These are phyloP conservation scores for Scaptomyza tumidula DNA, from an alignment of 2,888 invertebrate genomes.

Conservation along the genomic window DNA sequence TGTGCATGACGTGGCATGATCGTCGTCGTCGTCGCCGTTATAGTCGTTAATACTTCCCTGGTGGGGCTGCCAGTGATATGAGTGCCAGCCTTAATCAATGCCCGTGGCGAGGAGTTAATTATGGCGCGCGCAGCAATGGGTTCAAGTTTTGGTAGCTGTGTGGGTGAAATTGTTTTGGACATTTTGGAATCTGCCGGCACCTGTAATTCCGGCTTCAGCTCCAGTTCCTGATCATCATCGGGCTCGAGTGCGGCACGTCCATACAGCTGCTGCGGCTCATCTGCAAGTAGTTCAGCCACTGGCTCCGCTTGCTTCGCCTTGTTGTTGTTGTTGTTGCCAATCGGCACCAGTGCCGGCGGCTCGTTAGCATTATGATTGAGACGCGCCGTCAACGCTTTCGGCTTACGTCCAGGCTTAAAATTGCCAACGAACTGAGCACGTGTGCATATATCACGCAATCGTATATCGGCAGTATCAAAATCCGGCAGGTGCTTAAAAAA, in stretches of 20 bases:
- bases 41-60: slow-evolving; percentile 20
- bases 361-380: slow-evolving; percentile 58
- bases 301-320: slow-evolving; percentile 25
- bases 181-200: slow-evolving; percentile 44
- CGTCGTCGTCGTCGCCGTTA: slow-evolving; percentile 81
- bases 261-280: slow-evolving; percentile 66
- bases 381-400: slow-evolving; percentile 70
- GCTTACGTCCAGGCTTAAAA: slow-evolving; percentile 82
- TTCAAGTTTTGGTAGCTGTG: slow-evolving; percentile 73
- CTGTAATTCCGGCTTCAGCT: slow-evolving; percentile 30
- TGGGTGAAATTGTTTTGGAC: slow-evolving; percentile 26
- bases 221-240: slow-evolving; percentile 47
- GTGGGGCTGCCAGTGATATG: slow-evolving; percentile 71
- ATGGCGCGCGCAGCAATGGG: slow-evolving; percentile 50
- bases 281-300: slow-evolving; percentile 46
- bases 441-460: slow-evolving; percentile 87
- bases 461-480: slow-evolving; percentile 90
- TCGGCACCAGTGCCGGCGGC: slow-evolving; percentile 76
- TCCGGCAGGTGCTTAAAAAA: slow-evolving; percentile 90
- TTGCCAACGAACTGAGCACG: slow-evolving; percentile 83
- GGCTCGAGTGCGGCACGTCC: slow-evolving; percentile 54
- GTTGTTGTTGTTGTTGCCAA: slow-evolving; percentile 37
- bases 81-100: slow-evolving; percentile 26
- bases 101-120: slow-evolving; percentile 25
- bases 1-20: slow-evolving; percentile 88